These are phyloP conservation scores for Clupea harengus DNA, from an alignment of 2,113 vertebrate genomes.

Conservation along the genomic window DNA sequence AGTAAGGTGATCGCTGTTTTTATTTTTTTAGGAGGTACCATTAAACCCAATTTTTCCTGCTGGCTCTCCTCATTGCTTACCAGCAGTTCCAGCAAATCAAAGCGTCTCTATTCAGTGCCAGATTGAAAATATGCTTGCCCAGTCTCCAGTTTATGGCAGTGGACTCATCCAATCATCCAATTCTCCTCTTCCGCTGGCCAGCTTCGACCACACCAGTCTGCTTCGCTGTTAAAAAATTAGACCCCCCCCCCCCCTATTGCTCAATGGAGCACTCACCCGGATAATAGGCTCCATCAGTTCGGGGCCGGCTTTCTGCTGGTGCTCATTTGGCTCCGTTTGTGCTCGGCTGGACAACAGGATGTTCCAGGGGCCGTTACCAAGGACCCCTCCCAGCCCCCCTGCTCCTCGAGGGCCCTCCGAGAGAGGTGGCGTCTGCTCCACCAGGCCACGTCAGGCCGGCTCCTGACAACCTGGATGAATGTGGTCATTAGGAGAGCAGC, in stretches of 20 bases:
- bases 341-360: conserved; percentile 6
- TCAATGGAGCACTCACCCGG: not conserved
- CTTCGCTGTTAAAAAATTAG: conserved; percentile 7
- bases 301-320: not conserved
- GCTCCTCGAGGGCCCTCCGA: not conserved
- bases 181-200: not conserved
- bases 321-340: conserved; percentile 1
- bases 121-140: conserved; percentile 3
- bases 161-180: not conserved
- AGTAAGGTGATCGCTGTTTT: not conserved
- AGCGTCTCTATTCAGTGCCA: not conserved
- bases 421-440: not conserved
- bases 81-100: not conserved
- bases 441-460: not conserved
- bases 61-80: not conserved
- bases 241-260: not conserved
- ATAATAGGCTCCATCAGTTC: conserved; percentile 13
- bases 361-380: not conserved
- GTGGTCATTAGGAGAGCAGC: not conserved
- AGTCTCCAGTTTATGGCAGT: not conserved
- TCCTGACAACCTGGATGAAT: conserved; percentile 10
- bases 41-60: not conserved
- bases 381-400: not conserved
- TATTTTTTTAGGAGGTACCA: not conserved
- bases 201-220: not conserved